Evolutionary conservation across 2,113 vertebrate species (phyloP).

Genomic region (Ciconia stormi): DNA sequence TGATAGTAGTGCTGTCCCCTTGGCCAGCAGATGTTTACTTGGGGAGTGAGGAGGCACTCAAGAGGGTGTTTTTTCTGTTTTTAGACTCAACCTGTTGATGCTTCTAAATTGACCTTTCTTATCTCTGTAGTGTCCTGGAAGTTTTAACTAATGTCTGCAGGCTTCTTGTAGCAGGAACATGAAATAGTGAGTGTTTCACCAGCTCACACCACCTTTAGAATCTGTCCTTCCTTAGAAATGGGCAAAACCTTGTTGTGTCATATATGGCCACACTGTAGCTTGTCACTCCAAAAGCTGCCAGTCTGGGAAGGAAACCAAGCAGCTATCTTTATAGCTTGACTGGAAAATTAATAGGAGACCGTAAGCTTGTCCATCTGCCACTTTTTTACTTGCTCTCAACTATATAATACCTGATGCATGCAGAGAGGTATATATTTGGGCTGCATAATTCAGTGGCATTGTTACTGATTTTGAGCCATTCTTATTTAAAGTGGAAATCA

Average conservation of each 20-base stretch:
- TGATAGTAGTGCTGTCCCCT: background rate
- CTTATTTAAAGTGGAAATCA: background rate
- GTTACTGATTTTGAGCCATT: background rate
- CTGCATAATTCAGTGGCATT: background rate
- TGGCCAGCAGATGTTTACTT: background rate
- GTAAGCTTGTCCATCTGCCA: background rate
- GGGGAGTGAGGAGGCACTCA: background rate
- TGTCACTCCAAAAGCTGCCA: background rate
- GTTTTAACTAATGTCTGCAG: background rate
- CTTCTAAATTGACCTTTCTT: background rate
- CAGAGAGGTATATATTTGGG: background rate
- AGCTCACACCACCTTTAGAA: background rate
- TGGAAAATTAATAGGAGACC: background rate
- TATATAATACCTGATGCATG: background rate
- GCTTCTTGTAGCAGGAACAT: background rate
- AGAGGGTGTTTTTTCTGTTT: background rate
- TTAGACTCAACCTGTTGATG: background rate
- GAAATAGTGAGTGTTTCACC: background rate
- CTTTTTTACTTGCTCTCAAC: background rate
- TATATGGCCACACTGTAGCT: background rate
- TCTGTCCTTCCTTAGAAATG: background rate
- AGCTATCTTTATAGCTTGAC: background rate
- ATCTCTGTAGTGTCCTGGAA: background rate
- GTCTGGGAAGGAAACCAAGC: background rate
- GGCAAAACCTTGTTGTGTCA: background rate